Base-by-base conservation (phyloP, 2,797 vertebrate species). In the Lagocephalus sceleratus region DNA sequence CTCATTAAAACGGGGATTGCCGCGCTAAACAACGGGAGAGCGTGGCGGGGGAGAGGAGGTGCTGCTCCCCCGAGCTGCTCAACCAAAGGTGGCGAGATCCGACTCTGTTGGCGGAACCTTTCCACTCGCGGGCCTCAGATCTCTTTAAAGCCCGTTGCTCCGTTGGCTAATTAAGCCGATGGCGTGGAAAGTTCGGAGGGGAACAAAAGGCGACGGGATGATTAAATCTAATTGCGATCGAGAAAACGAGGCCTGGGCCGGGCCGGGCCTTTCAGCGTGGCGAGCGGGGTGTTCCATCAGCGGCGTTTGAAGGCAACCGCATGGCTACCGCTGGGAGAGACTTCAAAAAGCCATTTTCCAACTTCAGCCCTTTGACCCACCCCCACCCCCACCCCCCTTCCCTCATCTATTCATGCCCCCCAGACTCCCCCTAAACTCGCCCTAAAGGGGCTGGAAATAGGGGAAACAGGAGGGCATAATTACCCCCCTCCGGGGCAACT, bases 401-500 rank as follows among this genome's bases (percentile, higher is more conserved):
- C 42, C 57, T 75, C 71, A 56, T 61, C 76, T 77, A 80, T 81
- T 83, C 77, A 79, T 66, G 38, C 67, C 55, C 62, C 22, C 58
- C 58, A 3, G 7, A 32, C 67, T 38, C 57, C 71, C 57, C 62
- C 45, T 20, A 54, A 56, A 69, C 77, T 70, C 66, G 64, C 67
- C 79, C 88, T 82, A 72, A 76, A 73, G 82, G 76, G 75, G 55
- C 74, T 73, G 71, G 70, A 73, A 19, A 82, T 81, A 80, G 74
- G 61, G 52, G 73, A 79, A 81, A 78, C 63, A 64, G 71, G 62
- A 78, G 67, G 51, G 57, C 81, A 86, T 88, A 91, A 91, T 89
- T 90, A 86, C 85, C 86, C 85, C 84, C 87, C 85, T 86, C 86
- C 63, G 47, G 87, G 84, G 82, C 65, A 58, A 83, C 81, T 90